Conservation (phyloP, 2,888 invertebrate species). For the Cephalotes varians region DNA sequence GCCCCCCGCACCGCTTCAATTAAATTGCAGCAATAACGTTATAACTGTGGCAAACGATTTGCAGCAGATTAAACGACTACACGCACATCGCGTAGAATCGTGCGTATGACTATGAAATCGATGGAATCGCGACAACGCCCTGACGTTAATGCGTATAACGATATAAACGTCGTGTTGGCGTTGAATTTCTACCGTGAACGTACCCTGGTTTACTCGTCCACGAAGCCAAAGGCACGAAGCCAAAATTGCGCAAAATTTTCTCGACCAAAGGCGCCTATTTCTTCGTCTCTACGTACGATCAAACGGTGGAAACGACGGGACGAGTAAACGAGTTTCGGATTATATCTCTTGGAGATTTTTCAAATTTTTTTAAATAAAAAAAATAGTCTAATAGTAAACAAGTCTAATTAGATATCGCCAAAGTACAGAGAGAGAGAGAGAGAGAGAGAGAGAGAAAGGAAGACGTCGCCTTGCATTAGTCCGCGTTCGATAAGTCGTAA, state of each 20-base stretch:
- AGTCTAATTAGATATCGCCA: not conserved
- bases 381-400: not conserved
- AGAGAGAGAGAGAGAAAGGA: no score
- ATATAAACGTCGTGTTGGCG: constrained; percentile 15
- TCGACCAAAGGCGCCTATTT: constrained; percentile 31
- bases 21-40: not conserved
- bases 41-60: not conserved
- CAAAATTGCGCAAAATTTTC: constrained; percentile 49
- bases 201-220: constrained; percentile 16
- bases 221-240: constrained; percentile 27
- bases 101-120: not conserved
- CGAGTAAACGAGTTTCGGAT: not conserved
- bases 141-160: not conserved
- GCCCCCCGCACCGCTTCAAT: not conserved
- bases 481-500: not conserved
- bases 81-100: not conserved
- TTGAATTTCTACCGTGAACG: constrained; percentile 46
- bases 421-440: no score
- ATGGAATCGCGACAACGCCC: not conserved
- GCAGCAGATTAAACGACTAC: not conserved
- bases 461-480: not conserved
- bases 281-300: not conserved
- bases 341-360: not conserved
- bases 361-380: not conserved
- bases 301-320: not conserved